Evolutionary conservation across 2,113 vertebrate genomes (phyloP).

Genomic region (Erythrolamprus reginae): DNA sequence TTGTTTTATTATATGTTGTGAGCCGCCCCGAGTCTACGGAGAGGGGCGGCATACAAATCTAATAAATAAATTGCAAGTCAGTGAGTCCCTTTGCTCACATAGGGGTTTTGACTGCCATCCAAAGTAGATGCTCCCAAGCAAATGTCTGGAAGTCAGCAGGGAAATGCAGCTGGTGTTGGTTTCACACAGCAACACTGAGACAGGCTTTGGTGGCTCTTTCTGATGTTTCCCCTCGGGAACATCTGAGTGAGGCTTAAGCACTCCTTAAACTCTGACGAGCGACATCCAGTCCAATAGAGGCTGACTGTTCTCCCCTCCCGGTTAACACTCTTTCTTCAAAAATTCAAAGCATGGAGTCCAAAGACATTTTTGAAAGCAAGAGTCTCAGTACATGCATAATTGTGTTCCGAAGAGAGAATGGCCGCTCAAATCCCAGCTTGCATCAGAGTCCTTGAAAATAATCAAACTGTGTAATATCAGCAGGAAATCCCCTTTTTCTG

Average conservation of each 20-base stretch:
- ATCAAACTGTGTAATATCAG: not conserved
- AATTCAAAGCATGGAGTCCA: not conserved
- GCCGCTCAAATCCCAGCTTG: not conserved
- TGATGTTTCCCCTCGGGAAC: not conserved
- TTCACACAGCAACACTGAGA: not conserved
- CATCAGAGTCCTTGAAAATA: not conserved
- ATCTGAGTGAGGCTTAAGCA: not conserved
- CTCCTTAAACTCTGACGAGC: not conserved
- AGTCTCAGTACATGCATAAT: not conserved
- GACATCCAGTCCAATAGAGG: not conserved
- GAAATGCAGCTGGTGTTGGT: not conserved
- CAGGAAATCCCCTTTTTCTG: not conserved
- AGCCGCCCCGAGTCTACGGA: no score
- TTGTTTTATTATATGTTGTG: no score
- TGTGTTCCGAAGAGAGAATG: not conserved
- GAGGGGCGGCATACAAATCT: no score
- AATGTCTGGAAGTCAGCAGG: not conserved
- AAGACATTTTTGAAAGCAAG: not conserved
- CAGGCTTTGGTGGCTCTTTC: not conserved
- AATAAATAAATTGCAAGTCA: not conserved
- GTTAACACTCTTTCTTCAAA: not conserved
- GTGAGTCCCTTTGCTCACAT: not conserved
- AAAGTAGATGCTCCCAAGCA: not conserved
- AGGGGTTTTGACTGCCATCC: not conserved
- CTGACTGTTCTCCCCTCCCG: not conserved